Evolutionary conservation across 2,797 vertebrate species (phyloP).

Genomic region (Myiothlypis chrysogaster): DNA sequence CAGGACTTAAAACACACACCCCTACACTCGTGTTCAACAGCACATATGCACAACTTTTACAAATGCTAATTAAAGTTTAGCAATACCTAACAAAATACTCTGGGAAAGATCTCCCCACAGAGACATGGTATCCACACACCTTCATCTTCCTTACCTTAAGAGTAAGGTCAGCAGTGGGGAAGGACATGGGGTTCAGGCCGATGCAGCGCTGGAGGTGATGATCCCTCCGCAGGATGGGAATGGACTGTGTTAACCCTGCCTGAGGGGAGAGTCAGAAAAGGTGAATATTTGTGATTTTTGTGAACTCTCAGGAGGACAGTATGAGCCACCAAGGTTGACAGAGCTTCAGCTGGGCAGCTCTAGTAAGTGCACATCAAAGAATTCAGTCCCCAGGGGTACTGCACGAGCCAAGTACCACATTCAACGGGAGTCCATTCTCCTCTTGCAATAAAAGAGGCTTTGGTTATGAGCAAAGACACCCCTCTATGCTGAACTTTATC

Average conservation of each 20-base stretch:
- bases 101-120: background rate
- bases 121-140: background rate
- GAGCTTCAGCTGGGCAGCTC: background rate
- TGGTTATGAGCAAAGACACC: background rate
- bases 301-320: background rate
- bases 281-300: background rate
- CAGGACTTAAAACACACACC: background rate
- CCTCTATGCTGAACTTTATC: background rate
- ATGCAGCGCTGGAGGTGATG: slow-evolving; percentile 94
- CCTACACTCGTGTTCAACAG: rapidly evolving
- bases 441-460: background rate
- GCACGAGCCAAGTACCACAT: background rate
- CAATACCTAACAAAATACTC: background rate
- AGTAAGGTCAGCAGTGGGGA: slow-evolving; percentile 93
- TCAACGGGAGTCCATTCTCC: background rate
- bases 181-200: slow-evolving; percentile 92
- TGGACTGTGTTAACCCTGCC: slow-evolving; percentile 88
- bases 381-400: background rate
- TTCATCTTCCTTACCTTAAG: slow-evolving; percentile 85
- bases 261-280: slow-evolving; percentile 16
- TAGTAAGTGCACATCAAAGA: background rate
- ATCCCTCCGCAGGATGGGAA: slow-evolving; percentile 92
- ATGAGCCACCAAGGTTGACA: background rate
- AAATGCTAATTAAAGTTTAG: background rate
- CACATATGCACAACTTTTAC: background rate